Evolutionary conservation across 2,888 invertebrate genomes (phyloP).

Genomic region (Platycheirus albimanus): DNA sequence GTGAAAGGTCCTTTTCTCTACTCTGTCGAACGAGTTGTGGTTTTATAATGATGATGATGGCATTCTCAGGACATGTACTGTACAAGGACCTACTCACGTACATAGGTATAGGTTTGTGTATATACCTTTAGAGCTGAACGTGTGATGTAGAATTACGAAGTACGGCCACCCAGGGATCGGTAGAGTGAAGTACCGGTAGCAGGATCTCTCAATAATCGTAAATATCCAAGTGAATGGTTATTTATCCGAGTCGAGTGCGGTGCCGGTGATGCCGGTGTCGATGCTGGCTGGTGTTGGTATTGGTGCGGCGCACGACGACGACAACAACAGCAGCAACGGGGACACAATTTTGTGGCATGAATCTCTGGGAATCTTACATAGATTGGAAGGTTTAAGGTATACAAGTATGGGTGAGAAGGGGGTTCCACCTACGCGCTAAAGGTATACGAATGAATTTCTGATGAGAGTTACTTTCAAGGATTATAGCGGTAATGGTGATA

Average conservation of each 20-base stretch:
- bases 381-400: neutral
- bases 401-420: neutral
- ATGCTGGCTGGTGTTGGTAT: no score
- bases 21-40: constrained; percentile 68
- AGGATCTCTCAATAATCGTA: constrained; percentile 74
- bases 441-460: constrained; percentile 49
- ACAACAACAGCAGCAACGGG: neutral
- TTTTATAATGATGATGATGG: constrained; percentile 72
- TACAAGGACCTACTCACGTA: constrained; percentile 35
- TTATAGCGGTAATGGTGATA: constrained; percentile 54
- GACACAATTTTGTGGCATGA: constrained; percentile 36
- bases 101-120: neutral
- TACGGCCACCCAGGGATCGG: constrained; percentile 69
- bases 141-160: constrained; percentile 48
- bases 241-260: constrained; percentile 53
- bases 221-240: constrained; percentile 69
- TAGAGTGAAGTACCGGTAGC: constrained; percentile 57
- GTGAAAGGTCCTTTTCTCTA: constrained; percentile 62
- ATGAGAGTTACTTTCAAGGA: constrained; percentile 42
- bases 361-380: constrained; percentile 31
- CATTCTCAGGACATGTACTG: constrained; percentile 62
- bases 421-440: constrained; percentile 23
- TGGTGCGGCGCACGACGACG: neutral
- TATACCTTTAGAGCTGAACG: constrained; percentile 19
- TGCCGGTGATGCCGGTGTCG: neutral